phyloP scores from a whole-genome alignment of 2,113 vertebrate genomes.

The Malaclemys terrapin region DNA sequence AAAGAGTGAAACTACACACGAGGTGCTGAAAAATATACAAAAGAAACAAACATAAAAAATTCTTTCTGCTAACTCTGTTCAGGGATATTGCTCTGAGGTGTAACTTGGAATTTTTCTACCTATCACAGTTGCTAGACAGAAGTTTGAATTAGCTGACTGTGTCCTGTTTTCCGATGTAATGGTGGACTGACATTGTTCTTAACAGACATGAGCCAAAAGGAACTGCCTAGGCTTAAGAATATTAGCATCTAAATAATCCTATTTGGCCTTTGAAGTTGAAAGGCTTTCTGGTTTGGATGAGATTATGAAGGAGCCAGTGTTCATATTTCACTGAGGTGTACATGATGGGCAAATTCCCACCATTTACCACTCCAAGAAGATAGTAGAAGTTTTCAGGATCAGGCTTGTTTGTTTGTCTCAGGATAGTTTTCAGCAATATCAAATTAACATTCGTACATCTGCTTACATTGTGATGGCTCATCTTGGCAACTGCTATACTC shows the following conservation, averaged over 20 bases:
- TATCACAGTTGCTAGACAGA: neutral
- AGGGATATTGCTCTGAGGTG: neutral
- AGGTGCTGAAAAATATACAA: neutral
- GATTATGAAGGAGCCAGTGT: neutral
- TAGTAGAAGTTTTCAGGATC: neutral
- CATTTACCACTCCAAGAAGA: neutral
- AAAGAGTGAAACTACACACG: neutral
- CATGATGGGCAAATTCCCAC: neutral
- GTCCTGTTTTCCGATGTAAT: fast-evolving
- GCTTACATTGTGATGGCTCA: neutral
- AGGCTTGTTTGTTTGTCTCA: fast-evolving
- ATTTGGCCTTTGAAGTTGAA: neutral
- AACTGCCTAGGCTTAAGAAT: neutral
- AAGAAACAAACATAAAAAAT: neutral
- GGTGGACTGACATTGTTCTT: neutral
- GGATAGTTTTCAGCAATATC: neutral
- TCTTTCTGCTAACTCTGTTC: neutral
- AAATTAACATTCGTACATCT: neutral
- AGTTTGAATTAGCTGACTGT: neutral
- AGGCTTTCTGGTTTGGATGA: neutral
- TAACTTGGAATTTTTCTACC: neutral
- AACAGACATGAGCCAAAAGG: neutral
- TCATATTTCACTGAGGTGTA: neutral
- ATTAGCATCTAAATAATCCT: neutral
- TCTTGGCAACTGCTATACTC: neutral